Percentiles rank a stretch among this genome's conserved stretches.
These are phyloP conservation scores for Cephalotes varians DNA, from an alignment of 2,888 invertebrate genomes.

Conservation along the genomic window DNA sequence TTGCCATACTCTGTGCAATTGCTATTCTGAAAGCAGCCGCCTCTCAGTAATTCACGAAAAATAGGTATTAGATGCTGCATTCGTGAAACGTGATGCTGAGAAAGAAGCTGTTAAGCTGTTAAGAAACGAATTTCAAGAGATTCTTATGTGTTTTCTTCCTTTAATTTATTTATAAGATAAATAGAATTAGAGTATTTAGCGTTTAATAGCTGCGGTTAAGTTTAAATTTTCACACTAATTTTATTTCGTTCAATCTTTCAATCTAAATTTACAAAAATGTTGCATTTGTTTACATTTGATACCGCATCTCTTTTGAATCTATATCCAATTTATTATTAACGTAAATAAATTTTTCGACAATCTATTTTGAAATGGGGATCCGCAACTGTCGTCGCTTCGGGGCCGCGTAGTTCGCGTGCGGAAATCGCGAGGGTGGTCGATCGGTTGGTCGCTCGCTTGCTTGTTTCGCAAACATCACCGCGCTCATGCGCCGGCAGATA, in stretches of 20 bases:
- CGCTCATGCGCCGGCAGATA: slow-evolving; percentile 55
- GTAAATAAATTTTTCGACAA: not conserved
- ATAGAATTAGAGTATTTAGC: not conserved
- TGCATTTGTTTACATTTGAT: not conserved
- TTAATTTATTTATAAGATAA: not conserved
- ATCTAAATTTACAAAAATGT: not conserved
- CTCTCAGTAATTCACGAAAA: slow-evolving; percentile 12
- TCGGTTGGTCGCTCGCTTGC: slow-evolving; percentile 36
- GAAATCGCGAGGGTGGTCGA: slow-evolving; percentile 73
- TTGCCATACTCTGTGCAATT: slow-evolving; percentile 22
- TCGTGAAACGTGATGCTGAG: not conserved
- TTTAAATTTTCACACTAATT: not conserved
- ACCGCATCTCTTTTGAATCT: not conserved
- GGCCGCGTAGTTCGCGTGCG: slow-evolving; percentile 68
- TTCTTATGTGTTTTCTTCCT: not conserved
- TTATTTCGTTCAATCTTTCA: not conserved
- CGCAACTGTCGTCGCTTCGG: slow-evolving; percentile 26
- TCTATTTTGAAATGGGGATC: not conserved
- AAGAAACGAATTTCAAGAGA: not conserved
- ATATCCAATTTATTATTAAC: not conserved
- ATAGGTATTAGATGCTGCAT: not conserved
- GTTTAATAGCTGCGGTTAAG: not conserved
- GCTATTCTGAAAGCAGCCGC: slow-evolving; percentile 7
- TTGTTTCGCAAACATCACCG: not conserved
- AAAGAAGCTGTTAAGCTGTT: not conserved